Evolutionary conservation across 2,113 vertebrate species (phyloP).

Genomic region (Eurypyga helias): DNA sequence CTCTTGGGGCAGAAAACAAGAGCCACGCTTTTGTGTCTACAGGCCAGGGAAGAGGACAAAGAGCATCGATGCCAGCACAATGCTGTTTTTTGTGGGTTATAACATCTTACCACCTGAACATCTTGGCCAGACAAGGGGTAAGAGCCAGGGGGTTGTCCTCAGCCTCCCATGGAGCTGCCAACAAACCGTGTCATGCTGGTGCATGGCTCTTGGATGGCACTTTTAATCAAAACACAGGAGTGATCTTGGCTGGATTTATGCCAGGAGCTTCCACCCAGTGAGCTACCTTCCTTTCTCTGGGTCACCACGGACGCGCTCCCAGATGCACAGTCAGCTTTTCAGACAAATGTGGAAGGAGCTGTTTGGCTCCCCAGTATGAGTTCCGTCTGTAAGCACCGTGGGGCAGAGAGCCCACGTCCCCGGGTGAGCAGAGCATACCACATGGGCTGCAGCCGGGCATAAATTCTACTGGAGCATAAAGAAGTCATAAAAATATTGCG

Average conservation of each 20-base stretch:
- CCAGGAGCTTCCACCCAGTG: neutral
- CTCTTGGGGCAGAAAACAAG: neutral
- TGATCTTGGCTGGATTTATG: neutral
- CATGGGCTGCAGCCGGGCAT: neutral
- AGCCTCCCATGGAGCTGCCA: neutral
- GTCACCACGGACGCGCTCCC: neutral
- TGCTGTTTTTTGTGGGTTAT: neutral
- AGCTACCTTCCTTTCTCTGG: neutral
- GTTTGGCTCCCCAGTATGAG: neutral
- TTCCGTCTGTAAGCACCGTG: neutral
- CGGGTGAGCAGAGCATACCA: rapidly evolving
- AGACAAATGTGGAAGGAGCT: neutral
- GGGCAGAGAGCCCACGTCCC: neutral
- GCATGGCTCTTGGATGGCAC: neutral
- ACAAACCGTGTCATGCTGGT: neutral
- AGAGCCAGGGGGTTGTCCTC: neutral
- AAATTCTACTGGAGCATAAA: neutral
- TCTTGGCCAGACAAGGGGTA: neutral
- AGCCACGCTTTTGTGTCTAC: neutral
- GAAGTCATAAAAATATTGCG: neutral
- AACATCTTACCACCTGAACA: neutral
- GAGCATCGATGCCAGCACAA: neutral
- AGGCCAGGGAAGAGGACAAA: neutral
- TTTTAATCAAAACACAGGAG: neutral
- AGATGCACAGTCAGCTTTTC: neutral